Conservation (phyloP, 1,140 invertebrate species). For the Theocolax elegans region DNA sequence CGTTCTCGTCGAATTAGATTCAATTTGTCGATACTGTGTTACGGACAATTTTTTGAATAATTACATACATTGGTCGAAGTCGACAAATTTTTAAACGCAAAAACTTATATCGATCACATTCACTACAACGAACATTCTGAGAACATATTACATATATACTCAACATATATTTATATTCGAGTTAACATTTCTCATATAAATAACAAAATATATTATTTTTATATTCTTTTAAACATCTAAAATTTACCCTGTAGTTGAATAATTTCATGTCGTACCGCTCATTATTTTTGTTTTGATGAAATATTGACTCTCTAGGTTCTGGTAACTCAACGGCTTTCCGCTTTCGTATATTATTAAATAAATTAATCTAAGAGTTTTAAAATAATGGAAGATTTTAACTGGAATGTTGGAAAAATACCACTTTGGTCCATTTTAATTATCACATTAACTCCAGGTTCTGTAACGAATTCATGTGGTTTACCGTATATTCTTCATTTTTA, state of each 20-base stretch:
- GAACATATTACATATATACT: constrained; percentile 33
- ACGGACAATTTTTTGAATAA: too few species aligned
- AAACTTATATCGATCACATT: constrained; percentile 36
- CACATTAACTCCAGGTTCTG: too few species aligned
- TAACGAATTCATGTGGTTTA: too few species aligned
- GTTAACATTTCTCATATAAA: constrained; percentile 40
- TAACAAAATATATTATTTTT: constrained; percentile 53
- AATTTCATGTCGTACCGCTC: too few species aligned
- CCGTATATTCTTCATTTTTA: background rate
- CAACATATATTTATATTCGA: constrained; percentile 38
- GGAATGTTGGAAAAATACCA: too few species aligned
- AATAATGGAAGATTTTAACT: background rate
- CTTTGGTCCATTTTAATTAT: too few species aligned
- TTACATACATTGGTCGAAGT: too few species aligned
- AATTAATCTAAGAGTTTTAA: background rate
- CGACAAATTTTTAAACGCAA: too few species aligned
- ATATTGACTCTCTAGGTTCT: constrained; percentile 1
- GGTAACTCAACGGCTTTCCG: constrained; percentile 6
- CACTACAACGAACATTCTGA: constrained; percentile 17
- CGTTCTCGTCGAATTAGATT: background rate
- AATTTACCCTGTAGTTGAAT: background rate
- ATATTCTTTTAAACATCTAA: background rate
- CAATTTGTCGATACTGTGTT: too few species aligned
- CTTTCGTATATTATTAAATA: too few species aligned
- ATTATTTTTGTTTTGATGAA: background rate